Evolutionary conservation across 2,888 invertebrate genomes (phyloP).

Genomic region (Cephus runcator): DNA sequence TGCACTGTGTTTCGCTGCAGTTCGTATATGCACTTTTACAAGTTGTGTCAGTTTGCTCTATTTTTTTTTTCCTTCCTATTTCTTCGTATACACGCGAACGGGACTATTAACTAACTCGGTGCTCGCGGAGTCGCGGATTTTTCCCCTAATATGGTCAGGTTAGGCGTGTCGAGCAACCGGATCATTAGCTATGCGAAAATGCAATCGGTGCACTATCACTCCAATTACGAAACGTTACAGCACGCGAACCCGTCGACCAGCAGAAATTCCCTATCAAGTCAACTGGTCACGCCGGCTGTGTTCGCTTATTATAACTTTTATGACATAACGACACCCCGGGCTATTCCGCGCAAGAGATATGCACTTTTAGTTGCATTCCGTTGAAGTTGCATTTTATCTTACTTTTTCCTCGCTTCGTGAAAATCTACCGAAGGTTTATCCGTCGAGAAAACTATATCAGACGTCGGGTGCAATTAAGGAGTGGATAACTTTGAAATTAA

Average conservation of each 20-base stretch:
- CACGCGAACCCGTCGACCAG: slow-evolving; percentile 25
- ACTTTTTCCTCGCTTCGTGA: not conserved
- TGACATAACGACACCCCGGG: slow-evolving; percentile 46
- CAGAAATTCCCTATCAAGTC: slow-evolving; percentile 30
- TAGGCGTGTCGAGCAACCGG: slow-evolving; percentile 35
- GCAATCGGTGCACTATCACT: slow-evolving; percentile 51
- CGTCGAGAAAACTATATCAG: no score
- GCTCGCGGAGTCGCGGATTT: slow-evolving; percentile 33
- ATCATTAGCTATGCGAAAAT: slow-evolving; percentile 46
- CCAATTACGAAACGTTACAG: slow-evolving; percentile 60
- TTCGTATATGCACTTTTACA: no score
- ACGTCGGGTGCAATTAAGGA: no score
- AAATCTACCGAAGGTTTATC: no score
- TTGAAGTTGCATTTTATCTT: slow-evolving; percentile 12
- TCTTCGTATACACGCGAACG: no score
- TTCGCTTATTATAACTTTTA: slow-evolving; percentile 42
- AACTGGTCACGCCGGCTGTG: slow-evolving; percentile 7
- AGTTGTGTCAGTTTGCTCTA: no score
- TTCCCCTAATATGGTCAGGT: slow-evolving; percentile 54
- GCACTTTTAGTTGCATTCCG: slow-evolving; percentile 36
- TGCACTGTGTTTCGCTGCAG: slow-evolving; percentile 4
- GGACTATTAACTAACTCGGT: not conserved
- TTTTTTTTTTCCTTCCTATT: slow-evolving; percentile 23
- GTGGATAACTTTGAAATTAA: no score
- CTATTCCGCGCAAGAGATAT: slow-evolving; percentile 17